These are phyloP conservation scores for Syritta pipiens DNA, from an alignment of 2,888 invertebrate species.

Conservation along the genomic window DNA sequence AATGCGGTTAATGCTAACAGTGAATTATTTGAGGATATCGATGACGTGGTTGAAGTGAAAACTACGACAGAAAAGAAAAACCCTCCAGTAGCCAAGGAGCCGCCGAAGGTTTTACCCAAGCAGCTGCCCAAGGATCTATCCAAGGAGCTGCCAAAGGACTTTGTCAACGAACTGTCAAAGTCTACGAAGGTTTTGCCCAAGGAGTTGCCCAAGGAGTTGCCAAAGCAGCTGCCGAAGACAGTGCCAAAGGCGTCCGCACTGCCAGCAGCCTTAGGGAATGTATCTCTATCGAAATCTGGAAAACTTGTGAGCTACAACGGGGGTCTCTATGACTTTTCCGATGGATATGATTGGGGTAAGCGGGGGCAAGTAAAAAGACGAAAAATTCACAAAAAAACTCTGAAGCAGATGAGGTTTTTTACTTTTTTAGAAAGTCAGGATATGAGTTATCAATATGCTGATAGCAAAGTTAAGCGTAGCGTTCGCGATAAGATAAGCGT, in stretches of 20 bases:
- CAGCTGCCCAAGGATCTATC: conserved; percentile 10
- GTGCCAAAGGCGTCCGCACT: too few species aligned
- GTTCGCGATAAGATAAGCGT: conserved; percentile 54
- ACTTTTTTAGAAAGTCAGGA: conserved; percentile 1
- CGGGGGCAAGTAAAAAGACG: not conserved
- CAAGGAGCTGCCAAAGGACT: conserved; percentile 9
- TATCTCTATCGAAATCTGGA: conserved; percentile 16
- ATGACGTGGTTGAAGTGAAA: conserved; percentile 10
- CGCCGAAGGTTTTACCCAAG: conserved; percentile 16
- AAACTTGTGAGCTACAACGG: conserved; percentile 26
- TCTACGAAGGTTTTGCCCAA: too few species aligned
- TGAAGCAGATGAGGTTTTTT: not conserved
- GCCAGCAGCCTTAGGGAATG: not conserved
- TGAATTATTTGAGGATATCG: conserved; percentile 57
- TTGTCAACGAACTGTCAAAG: not conserved
- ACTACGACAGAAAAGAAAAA: conserved; percentile 7
- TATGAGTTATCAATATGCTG: conserved; percentile 36
- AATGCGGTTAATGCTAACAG: conserved; percentile 50
- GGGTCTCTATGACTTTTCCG: conserved; percentile 30
- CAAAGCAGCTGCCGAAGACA: too few species aligned
- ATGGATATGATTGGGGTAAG: conserved; percentile 69
- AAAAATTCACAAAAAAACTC: conserved; percentile 2
- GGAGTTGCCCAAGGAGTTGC: conserved; percentile 1
- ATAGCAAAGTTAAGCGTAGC: conserved; percentile 38
- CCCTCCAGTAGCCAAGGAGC: not conserved